Percentiles rank a stretch among this genome's conserved stretches.
Evolutionary conservation across 2,797 vertebrate species (phyloP).

Genomic region (Pempheris klunzingeri): DNA sequence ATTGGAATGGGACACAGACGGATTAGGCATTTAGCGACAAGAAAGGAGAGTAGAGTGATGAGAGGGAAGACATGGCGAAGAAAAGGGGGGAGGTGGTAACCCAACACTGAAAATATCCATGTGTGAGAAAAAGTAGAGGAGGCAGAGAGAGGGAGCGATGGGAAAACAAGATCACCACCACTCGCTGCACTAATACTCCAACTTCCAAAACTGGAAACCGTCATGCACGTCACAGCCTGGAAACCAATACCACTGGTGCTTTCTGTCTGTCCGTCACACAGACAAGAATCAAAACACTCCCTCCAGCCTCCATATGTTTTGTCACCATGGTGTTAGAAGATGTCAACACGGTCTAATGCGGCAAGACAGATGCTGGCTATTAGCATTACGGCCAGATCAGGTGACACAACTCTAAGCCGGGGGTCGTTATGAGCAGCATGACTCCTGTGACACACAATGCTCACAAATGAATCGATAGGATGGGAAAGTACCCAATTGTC

Average conservation of each 20-base stretch:
- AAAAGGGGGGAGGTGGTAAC: slow-evolving; percentile 3
- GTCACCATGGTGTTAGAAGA: slow-evolving; percentile 80
- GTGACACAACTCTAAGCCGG: slow-evolving; percentile 64
- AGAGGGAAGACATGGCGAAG: slow-evolving; percentile 34
- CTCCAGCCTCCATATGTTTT: slow-evolving; percentile 71
- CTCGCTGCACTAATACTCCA: not conserved
- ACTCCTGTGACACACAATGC: slow-evolving; percentile 54
- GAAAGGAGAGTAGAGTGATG: slow-evolving; percentile 32
- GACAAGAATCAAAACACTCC: slow-evolving; percentile 44
- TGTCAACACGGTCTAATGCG: slow-evolving; percentile 76
- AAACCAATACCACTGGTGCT: slow-evolving; percentile 5
- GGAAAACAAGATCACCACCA: slow-evolving; percentile 16
- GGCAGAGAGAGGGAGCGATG: not conserved
- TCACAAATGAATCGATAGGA: slow-evolving; percentile 58
- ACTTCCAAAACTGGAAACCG: slow-evolving; percentile 32
- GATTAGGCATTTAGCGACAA: slow-evolving; percentile 60
- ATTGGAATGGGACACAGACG: slow-evolving; percentile 57
- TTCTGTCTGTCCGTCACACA: slow-evolving; percentile 34
- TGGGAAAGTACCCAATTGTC: slow-evolving; percentile 42
- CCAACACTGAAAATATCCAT: slow-evolving; percentile 50
- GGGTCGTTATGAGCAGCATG: slow-evolving; percentile 39
- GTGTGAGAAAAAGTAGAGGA: slow-evolving; percentile 44
- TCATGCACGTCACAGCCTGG: not conserved
- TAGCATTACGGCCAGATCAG: slow-evolving; percentile 69
- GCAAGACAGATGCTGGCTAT: slow-evolving; percentile 77